Evolutionary conservation across 2,113 vertebrate genomes (phyloP).

Genomic region (Myotis lucifugus): DNA sequence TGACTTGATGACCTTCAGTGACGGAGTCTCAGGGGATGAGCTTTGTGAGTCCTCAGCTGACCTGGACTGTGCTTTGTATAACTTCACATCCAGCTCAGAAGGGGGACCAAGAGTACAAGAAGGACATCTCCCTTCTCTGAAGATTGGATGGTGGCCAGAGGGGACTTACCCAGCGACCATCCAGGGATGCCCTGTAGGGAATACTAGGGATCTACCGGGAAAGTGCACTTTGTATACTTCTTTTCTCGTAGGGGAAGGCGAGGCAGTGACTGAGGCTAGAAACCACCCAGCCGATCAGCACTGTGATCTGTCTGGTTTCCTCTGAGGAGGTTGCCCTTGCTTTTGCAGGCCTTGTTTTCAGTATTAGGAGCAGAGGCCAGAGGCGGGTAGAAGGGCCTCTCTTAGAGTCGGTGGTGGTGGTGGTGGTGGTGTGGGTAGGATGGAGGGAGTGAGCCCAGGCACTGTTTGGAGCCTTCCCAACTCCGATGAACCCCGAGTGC

Average conservation of each 20-base stretch:
- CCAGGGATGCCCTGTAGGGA: not conserved
- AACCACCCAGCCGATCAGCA: not conserved
- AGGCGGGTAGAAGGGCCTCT: not conserved
- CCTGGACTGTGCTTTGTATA: not conserved
- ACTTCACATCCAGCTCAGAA: not conserved
- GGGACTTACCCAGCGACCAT: not conserved
- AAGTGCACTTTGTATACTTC: not conserved
- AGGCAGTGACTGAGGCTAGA: not conserved
- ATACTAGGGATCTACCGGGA: not conserved
- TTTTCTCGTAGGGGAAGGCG: not conserved
- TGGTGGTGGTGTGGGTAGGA: not conserved
- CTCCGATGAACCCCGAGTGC: slow-evolving; percentile 28
- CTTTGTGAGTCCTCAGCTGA: not conserved
- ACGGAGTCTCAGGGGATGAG: not conserved
- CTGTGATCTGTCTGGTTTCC: not conserved
- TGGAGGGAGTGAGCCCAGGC: not conserved
- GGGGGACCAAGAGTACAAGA: not conserved
- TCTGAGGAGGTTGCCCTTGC: not conserved
- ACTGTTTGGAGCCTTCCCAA: not conserved
- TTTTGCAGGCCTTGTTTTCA: not conserved
- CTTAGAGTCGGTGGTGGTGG: not conserved
- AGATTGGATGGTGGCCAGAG: not conserved
- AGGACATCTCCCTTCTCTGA: not conserved
- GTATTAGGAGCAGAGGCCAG: not conserved
- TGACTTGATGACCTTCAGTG: not conserved